phyloP scores from a whole-genome alignment of 2,113 vertebrate genomes.

The Cyphomyrus plagiostoma region DNA sequence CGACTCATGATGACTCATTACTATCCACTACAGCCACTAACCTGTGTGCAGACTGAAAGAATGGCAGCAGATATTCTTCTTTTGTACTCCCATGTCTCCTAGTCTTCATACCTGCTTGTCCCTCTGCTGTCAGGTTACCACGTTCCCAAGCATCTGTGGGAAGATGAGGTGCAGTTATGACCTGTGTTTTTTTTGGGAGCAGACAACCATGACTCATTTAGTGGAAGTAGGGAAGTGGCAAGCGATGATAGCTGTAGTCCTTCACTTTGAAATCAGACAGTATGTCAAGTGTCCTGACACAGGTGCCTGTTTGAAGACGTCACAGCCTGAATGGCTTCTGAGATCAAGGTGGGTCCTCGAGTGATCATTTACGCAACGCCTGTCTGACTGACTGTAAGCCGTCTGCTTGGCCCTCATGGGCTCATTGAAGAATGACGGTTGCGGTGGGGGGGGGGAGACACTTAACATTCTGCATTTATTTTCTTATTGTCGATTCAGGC shows the following conservation, averaged over 20 bases:
- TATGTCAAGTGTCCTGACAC: not conserved
- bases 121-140: not conserved
- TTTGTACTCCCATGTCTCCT: not conserved
- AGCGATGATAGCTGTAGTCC: not conserved
- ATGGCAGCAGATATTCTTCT: not conserved
- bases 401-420: not conserved
- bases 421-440: not conserved
- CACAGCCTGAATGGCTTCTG: not conserved
- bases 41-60: not conserved
- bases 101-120: not conserved
- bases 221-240: not conserved
- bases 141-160: not conserved
- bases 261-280: not conserved
- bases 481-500: not conserved
- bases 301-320: not conserved
- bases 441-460: not conserved
- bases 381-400: not conserved
- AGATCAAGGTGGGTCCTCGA: not conserved
- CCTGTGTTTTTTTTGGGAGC: not conserved
- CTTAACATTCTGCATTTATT: not conserved
- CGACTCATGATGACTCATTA: not conserved
- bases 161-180: not conserved
- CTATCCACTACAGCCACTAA: not conserved
- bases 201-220: slow-evolving; percentile 3
- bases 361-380: not conserved